Evolutionary conservation across 2,797 vertebrate species (phyloP).

Genomic region (Epinephelus coioides): DNA sequence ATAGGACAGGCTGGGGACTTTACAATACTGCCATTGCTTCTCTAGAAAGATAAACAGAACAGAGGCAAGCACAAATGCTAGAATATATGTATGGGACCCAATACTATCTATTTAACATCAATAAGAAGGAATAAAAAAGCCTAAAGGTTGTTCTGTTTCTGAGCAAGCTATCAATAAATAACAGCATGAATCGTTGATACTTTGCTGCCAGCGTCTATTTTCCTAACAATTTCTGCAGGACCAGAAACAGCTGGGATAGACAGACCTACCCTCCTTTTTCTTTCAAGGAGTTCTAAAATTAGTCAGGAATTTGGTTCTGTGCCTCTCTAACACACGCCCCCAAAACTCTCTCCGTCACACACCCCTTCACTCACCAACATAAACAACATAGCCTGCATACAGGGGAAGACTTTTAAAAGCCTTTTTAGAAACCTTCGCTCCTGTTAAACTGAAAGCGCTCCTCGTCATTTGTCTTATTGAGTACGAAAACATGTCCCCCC

Average conservation of each 20-base stretch:
- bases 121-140: not conserved
- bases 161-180: conserved; percentile 26
- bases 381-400: conserved; percentile 72
- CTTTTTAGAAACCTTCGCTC: conserved; percentile 34
- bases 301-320: conserved; percentile 84
- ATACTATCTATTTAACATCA: not conserved
- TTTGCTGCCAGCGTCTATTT: conserved; percentile 36
- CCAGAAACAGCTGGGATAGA: conserved; percentile 71
- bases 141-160: not conserved
- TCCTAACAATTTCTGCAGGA: conserved; percentile 38
- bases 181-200: conserved; percentile 6
- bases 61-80: not conserved
- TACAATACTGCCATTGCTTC: conserved; percentile 22
- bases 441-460: conserved; percentile 24
- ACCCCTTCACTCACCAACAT: conserved; percentile 69
- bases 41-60: conserved; percentile 38
- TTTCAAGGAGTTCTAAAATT: conserved; percentile 87
- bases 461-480: conserved; percentile 25
- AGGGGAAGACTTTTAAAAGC: conserved; percentile 57
- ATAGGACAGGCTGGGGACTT: not conserved
- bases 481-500: conserved; percentile 34
- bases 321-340: conserved; percentile 71
- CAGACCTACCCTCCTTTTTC: conserved; percentile 75
- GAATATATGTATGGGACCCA: not conserved
- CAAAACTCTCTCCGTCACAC: conserved; percentile 70